A percentile compares a stretch with the other conserved stretches of the same genome.
phyloP scores from a whole-genome alignment of 2,888 invertebrate species.

The Drosophila ustulata region DNA sequence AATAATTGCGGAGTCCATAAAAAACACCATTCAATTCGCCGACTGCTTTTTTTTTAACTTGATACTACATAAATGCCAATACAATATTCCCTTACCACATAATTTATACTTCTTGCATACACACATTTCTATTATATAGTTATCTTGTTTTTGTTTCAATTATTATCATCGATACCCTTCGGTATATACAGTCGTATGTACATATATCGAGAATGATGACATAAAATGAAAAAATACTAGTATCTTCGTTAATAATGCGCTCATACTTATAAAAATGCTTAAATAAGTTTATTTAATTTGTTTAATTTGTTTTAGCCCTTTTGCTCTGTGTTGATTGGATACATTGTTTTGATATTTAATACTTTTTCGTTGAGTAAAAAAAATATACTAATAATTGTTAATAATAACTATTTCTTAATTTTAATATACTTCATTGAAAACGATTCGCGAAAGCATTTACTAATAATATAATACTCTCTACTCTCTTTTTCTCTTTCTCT shows the following conservation, averaged over 20 bases:
- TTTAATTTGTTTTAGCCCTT: constrained; percentile 22
- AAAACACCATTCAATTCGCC: constrained; percentile 19
- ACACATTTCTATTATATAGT: constrained; percentile 20
- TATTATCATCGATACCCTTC: constrained; percentile 2
- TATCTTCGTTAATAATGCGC: constrained; percentile 59
- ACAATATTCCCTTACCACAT: constrained; percentile 12
- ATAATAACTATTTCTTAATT: constrained; percentile 39
- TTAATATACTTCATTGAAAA: constrained; percentile 13
- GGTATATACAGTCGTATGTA: constrained; percentile 19
- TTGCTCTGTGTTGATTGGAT: constrained; percentile 19
- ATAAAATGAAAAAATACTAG: constrained; percentile 21
- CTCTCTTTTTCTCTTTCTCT: constrained; percentile 61
- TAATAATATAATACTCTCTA: constrained; percentile 68
- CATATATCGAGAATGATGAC: constrained; percentile 31
- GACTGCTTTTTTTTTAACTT: constrained; percentile 23
- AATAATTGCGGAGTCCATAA: constrained; percentile 30
- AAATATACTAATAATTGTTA: constrained; percentile 44
- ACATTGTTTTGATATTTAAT: constrained; percentile 4
- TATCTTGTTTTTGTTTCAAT: background rate
- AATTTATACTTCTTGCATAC: constrained; percentile 28
- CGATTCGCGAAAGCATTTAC: constrained; percentile 40
- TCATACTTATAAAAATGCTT: constrained; percentile 48
- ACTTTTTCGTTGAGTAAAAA: constrained; percentile 26
- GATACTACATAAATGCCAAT: constrained; percentile 25
- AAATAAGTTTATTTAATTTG: constrained; percentile 19